phyloP scores from a whole-genome alignment of 2,113 vertebrate species.

The Lepus europaeus region DNA sequence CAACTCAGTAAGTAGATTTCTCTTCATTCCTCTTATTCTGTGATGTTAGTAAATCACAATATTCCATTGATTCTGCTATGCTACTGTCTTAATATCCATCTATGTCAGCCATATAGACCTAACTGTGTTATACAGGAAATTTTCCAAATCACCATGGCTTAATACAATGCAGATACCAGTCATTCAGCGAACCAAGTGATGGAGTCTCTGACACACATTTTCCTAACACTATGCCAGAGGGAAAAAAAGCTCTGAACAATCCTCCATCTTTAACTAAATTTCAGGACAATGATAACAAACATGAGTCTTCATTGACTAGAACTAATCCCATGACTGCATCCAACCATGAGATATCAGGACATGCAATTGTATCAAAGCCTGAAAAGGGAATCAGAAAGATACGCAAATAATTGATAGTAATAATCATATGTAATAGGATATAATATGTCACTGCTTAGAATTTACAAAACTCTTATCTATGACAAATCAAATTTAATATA shows the following conservation, averaged over 20 bases:
- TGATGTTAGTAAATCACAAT: not conserved
- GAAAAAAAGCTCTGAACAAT: not conserved
- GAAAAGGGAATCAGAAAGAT: not conserved
- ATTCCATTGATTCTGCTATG: not conserved
- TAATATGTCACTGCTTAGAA: not conserved
- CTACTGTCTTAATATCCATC: not conserved
- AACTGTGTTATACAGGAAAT: not conserved
- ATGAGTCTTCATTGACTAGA: not conserved
- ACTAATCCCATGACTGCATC: not conserved
- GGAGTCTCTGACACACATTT: not conserved
- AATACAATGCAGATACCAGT: not conserved
- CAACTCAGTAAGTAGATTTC: not conserved
- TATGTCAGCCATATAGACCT: not conserved
- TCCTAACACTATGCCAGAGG: not conserved
- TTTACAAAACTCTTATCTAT: not conserved
- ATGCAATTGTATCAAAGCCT: not conserved
- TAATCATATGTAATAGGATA: not conserved
- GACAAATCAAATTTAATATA: not conserved
- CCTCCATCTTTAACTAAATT: not conserved
- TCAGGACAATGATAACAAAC: not conserved
- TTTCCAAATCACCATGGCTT: not conserved
- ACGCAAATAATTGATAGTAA: not conserved
- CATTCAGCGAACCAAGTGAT: not conserved
- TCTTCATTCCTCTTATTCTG: not conserved
- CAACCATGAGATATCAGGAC: not conserved